Percentiles rank a stretch among this genome's conserved stretches.
Evolutionary conservation across 2,888 invertebrate genomes (phyloP).

Genomic region (Drosophila prolongata): DNA sequence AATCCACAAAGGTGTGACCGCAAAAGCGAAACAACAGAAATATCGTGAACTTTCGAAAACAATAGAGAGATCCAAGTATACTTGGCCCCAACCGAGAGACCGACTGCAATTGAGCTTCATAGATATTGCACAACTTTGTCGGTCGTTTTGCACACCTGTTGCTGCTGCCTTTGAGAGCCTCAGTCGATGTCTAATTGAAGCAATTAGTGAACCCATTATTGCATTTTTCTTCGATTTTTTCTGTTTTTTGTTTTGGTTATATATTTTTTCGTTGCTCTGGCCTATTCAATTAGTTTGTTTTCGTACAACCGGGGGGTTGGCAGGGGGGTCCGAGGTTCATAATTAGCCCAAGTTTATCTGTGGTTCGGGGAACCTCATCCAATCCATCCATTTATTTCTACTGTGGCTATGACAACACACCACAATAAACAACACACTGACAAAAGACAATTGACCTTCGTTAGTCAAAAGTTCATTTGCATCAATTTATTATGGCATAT

Average conservation of each 20-base stretch:
- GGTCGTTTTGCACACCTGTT: constrained; percentile 64
- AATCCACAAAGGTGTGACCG: constrained; percentile 65
- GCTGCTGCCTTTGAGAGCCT: constrained; percentile 31
- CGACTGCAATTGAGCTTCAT: constrained; percentile 25
- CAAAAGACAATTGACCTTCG: constrained; percentile 70
- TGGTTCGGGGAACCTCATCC: constrained; percentile 25
- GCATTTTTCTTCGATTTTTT: constrained; percentile 53
- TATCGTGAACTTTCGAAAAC: constrained; percentile 62
- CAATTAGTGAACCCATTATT: constrained; percentile 72
- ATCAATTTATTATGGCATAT: constrained; percentile 56
- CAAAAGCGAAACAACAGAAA: constrained; percentile 45
- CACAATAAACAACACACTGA: constrained; percentile 33
- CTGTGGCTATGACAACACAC: constrained; percentile 43
- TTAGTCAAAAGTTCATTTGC: constrained; percentile 68
- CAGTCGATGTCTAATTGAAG: constrained; percentile 62
- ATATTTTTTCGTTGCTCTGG: constrained; percentile 20
- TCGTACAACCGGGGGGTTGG: constrained; percentile 9
- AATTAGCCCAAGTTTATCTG: constrained; percentile 52
- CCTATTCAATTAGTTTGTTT: constrained; percentile 52
- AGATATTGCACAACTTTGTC: constrained; percentile 62
- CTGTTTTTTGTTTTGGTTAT: constrained; percentile 47
- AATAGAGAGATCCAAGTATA: constrained; percentile 43
- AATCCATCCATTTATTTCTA: constrained; percentile 27
- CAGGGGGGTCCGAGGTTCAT: constrained; percentile 27
- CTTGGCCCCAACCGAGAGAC: constrained; percentile 34